These are phyloP conservation scores for Aphis craccivora DNA, from an alignment of 1,140 invertebrate genomes.

Conservation along the genomic window DNA sequence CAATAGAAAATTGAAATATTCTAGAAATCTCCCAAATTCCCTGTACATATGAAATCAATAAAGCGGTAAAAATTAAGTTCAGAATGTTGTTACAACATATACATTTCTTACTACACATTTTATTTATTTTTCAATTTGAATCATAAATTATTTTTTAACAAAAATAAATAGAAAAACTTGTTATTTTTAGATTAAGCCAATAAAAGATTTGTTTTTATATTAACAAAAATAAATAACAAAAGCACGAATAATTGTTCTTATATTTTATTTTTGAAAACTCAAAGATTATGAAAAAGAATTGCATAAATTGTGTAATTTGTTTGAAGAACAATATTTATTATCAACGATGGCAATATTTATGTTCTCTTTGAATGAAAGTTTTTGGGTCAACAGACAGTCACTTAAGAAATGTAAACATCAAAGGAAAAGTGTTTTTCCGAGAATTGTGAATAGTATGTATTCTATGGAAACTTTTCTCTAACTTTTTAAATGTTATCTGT, in stretches of 20 bases:
- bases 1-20: background rate
- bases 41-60: background rate
- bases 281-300: background rate
- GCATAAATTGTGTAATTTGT: background rate
- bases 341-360: background rate
- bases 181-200: background rate
- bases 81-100: background rate
- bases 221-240: background rate
- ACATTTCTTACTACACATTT: background rate
- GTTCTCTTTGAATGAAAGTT: background rate
- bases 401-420: slow-evolving; percentile 7
- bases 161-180: background rate
- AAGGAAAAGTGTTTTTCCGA: background rate
- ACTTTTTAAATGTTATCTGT: background rate
- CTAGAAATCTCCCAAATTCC: background rate
- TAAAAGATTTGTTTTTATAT: background rate
- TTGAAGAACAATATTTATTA: background rate
- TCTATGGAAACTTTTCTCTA: background rate
- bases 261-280: background rate
- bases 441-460: background rate
- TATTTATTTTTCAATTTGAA: background rate
- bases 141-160: background rate
- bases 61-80: background rate
- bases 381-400: background rate
- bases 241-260: background rate